Percentiles rank a stretch among this genome's conserved stretches.
Conservation (phyloP, 1,140 invertebrate genomes). For the Agrilus planipennis region DNA sequence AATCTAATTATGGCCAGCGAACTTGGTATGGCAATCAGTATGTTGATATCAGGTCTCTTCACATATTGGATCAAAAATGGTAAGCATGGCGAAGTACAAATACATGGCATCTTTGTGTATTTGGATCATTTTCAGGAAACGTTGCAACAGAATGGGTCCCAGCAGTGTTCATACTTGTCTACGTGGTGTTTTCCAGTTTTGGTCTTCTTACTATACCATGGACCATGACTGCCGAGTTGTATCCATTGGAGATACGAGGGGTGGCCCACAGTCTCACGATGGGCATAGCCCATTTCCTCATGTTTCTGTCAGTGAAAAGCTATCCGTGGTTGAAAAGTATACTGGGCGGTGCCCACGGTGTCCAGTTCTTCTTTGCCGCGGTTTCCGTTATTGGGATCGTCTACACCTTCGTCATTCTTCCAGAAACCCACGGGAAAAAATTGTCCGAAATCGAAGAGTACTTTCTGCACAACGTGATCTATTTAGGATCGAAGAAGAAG, state of each 20-base stretch:
- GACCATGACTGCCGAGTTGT: constrained; percentile 33
- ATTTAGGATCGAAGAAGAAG: too few relatives aligned
- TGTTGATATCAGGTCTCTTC: constrained; percentile 40
- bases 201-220: constrained; percentile 42
- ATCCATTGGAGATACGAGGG: constrained; percentile 16
- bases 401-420: constrained; percentile 47
- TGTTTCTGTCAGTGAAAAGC: constrained; percentile 41
- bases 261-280: constrained; percentile 31
- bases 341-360: neutral
- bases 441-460: constrained; percentile 49
- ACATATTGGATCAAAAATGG: too few relatives aligned
- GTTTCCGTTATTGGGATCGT: constrained; percentile 18
- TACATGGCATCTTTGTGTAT: too few relatives aligned
- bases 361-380: neutral
- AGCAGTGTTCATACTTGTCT: constrained; percentile 34
- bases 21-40: constrained; percentile 40
- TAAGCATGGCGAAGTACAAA: too few relatives aligned
- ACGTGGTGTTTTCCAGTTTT: constrained; percentile 41
- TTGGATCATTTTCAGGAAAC: too few relatives aligned
- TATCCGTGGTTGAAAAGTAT: constrained; percentile 31
- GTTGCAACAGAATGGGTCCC: constrained; percentile 11
- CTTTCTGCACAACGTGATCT: too few relatives aligned
- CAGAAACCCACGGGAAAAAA: constrained; percentile 53
- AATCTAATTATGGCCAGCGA: constrained; percentile 39
- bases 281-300: constrained; percentile 39